Conservation (phyloP, 1,140 invertebrate species). For the Sycophila sp. region DNA sequence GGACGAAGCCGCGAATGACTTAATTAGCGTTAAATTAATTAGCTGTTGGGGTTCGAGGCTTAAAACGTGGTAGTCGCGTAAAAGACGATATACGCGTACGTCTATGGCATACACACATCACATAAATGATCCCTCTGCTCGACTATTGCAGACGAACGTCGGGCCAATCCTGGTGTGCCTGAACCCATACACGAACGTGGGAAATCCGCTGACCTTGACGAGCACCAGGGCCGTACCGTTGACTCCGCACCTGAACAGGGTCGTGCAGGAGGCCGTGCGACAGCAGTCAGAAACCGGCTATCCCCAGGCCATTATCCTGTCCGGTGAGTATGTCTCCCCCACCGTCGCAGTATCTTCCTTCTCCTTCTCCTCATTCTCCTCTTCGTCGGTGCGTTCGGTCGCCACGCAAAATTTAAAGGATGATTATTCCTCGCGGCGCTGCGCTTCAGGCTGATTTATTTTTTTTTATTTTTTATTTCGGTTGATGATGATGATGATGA, state of each 20-base stretch:
- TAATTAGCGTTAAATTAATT: too few relatives aligned
- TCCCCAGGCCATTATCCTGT: conserved; percentile 93
- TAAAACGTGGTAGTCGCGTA: too few relatives aligned
- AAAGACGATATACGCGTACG: too few relatives aligned
- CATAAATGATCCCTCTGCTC: too few relatives aligned
- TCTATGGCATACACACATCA: too few relatives aligned
- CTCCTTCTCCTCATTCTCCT: not conserved
- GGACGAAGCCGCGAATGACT: too few relatives aligned
- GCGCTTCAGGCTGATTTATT: not conserved
- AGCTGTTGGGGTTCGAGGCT: too few relatives aligned
- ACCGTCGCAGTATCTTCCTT: too few relatives aligned
- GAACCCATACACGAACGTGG: conserved; percentile 88
- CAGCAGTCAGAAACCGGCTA: conserved; percentile 94
- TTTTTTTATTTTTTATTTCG: too few relatives aligned
- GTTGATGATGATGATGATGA: too few relatives aligned
- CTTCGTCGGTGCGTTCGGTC: not conserved
- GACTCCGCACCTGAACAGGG: conserved; percentile 81
- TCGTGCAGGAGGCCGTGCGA: conserved; percentile 90
- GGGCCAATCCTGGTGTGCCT: conserved; percentile 90
- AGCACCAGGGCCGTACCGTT: conserved; percentile 80
- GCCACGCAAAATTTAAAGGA: too few relatives aligned
- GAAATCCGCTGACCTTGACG: conserved; percentile 86
- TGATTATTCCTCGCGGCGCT: not conserved
- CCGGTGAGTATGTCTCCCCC: conserved; percentile 73
- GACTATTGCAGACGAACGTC: conserved; percentile 83